Evolutionary conservation across 2,888 invertebrate species (phyloP).

Genomic region (Scaptomyza caliginosa): DNA sequence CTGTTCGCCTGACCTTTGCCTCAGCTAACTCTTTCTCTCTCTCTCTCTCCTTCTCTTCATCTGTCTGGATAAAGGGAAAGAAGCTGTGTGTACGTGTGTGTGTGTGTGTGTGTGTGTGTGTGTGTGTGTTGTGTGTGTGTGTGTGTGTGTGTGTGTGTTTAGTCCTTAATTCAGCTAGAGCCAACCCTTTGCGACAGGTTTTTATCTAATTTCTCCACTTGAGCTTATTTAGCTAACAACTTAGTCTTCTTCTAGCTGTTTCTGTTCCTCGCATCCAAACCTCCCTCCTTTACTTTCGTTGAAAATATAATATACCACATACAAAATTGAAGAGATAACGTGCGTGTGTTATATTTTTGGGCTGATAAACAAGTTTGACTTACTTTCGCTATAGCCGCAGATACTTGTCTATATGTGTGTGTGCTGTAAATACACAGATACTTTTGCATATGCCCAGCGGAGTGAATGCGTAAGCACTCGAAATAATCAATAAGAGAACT

Average conservation of each 20-base stretch:
- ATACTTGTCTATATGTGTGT: conserved; percentile 25
- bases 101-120: conserved; percentile 8
- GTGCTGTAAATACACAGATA: conserved; percentile 17
- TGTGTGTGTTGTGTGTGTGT: conserved; percentile 23
- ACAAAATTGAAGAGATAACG: conserved; percentile 61
- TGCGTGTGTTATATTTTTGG: conserved; percentile 43
- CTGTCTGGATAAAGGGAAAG: conserved; percentile 3
- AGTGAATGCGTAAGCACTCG: conserved; percentile 69
- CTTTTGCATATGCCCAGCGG: conserved; percentile 51
- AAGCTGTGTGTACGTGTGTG: conserved; percentile 30
- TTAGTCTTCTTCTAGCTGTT: conserved; percentile 14
- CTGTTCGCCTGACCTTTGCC: conserved; percentile 48
- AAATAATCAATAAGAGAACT: conserved; percentile 76
- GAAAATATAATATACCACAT: conserved; percentile 7
- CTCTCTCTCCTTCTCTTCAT: not conserved
- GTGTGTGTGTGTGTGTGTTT: conserved; percentile 10
- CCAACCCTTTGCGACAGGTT: conserved; percentile 66
- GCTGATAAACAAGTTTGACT: conserved; percentile 74
- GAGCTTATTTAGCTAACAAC: conserved; percentile 50
- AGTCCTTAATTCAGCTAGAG: conserved; percentile 64
- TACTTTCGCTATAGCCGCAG: conserved; percentile 55
- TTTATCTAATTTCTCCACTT: conserved; percentile 80
- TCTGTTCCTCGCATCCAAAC: not conserved
- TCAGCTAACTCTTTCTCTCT: not conserved
- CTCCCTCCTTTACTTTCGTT: not conserved